Base-by-base conservation (phyloP, 1,140 invertebrate genomes). In the Drosophila lacertosa region DNA sequence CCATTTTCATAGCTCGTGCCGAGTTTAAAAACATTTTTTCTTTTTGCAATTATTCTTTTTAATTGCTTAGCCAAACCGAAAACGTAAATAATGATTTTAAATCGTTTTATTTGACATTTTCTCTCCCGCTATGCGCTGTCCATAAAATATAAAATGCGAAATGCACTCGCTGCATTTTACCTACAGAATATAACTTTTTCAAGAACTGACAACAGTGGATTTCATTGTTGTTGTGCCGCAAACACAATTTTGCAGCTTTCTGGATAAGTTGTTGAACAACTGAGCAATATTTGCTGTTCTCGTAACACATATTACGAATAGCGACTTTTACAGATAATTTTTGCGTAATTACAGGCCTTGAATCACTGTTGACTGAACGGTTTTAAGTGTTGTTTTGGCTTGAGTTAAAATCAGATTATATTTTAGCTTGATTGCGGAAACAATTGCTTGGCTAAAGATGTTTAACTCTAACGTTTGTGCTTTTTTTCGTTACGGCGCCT, bases 11-110 rank as follows among this genome's bases (percentile, higher is more conserved):
- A 65, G 44, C 44, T 48, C 60, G 33, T 42, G 51, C 32, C 13
- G 7, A 24, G 15, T 33, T 22, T 64, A 57, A 33, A 44, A 42
- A 18, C 1, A 4, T 39, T 37, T 48, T 37, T 47, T 9, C 6
- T 33, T 22, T 16, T 15, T 16, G 20, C 11, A 13, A 13, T 39
- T 22, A 54, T 54, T 24, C 24, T 15, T 57, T 13, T 35, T 48
- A 72, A 67, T 60, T 72, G 54, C 54, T 72, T 60, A 60, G 47
- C 63, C 68, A 45, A 53, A 53, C 37, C 7, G 13, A 47, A 64
- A 50, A 48, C 22, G 37, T 57, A 42, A 50, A 57, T 53, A 50
- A 57, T 51, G 58, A 60, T 59, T 45, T 59, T 22, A 45, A 53
- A 35, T 50, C 29, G 24, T 66, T 63, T 62, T 39, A 47, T 35